A percentile compares a stretch with the other conserved stretches of the same genome.
phyloP scores from a whole-genome alignment of 2,888 invertebrate genomes.

The Acanthosepion pharaonis region DNA sequence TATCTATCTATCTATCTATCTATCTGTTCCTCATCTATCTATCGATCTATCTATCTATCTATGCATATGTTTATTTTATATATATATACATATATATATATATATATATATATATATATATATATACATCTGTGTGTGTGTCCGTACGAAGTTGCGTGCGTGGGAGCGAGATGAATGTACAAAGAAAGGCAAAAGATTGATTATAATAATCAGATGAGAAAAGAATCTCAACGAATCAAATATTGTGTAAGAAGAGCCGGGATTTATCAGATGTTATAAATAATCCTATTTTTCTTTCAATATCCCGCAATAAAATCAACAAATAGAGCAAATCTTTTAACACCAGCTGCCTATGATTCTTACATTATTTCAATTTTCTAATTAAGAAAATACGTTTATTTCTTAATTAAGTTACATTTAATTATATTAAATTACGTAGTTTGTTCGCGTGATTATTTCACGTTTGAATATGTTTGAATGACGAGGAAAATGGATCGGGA shows the following conservation, averaged over 20 bases:
- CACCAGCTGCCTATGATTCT: not conserved
- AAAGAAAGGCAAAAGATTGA: not conserved
- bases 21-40: too few species aligned
- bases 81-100: too few species aligned
- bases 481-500: not conserved
- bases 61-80: too few species aligned
- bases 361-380: not conserved
- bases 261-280: slow-evolving; percentile 4
- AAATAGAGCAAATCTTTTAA: slow-evolving; percentile 18
- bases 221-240: not conserved
- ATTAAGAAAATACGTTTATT: not conserved
- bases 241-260: not conserved
- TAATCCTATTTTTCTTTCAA: not conserved
- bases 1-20: too few species aligned
- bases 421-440: slow-evolving; percentile 33
- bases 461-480: not conserved
- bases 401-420: not conserved
- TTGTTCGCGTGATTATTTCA: not conserved
- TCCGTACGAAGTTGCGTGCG: not conserved
- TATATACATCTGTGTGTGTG: not conserved
- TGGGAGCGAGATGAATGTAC: not conserved
- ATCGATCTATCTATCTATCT: too few species aligned
- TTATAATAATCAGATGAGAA: not conserved
- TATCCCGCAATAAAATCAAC: not conserved
- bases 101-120: too few species aligned